Percentiles rank a stretch among this genome's conserved stretches.
Evolutionary conservation across 2,113 vertebrate genomes (phyloP).

Genomic region (Marmota flaviventris): DNA sequence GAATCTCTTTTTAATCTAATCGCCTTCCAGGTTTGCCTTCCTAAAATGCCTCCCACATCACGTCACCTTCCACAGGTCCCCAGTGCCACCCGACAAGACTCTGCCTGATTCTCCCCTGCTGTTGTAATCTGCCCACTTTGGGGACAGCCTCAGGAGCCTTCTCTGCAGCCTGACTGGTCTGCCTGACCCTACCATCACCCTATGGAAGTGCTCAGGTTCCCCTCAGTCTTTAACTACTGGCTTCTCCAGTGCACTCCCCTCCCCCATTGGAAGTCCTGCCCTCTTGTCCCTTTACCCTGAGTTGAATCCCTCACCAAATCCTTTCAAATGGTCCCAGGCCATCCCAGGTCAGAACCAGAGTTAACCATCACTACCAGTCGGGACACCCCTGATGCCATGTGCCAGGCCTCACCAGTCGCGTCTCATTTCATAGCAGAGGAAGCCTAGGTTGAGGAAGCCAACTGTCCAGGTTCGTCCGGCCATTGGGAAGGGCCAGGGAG

Average conservation of each 20-base stretch:
- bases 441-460: background rate
- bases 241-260: background rate
- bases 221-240: background rate
- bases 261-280: background rate
- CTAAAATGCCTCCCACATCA: background rate
- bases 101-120: background rate
- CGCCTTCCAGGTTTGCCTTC: background rate
- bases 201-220: background rate
- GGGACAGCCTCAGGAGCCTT: background rate
- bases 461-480: background rate
- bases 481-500: background rate
- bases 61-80: background rate
- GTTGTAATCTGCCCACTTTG: rapidly evolving
- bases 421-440: background rate
- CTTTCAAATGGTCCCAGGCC: background rate
- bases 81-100: background rate
- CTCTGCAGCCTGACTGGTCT: background rate
- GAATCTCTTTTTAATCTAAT: background rate
- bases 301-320: background rate
- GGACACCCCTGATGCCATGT: rapidly evolving
- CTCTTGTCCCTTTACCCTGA: background rate
- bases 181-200: too few species aligned
- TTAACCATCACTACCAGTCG: background rate
- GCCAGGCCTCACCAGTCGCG: background rate
- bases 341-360: background rate